Conservation (phyloP, 2,888 invertebrate genomes). For the Eristalis arbustorum region DNA sequence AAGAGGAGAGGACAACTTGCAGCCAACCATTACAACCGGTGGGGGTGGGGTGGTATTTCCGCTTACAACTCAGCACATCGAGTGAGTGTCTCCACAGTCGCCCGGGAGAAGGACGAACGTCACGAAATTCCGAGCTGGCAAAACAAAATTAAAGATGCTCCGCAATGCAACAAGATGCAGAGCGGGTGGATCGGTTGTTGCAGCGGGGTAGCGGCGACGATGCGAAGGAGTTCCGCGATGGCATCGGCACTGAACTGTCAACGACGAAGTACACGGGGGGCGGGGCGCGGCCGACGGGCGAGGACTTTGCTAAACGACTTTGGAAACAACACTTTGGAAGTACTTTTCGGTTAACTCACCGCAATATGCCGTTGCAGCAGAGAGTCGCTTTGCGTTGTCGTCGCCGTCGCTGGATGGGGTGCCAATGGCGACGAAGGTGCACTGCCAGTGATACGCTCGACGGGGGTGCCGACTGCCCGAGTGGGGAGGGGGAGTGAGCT, state of each 20-base stretch:
- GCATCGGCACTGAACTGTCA: slow-evolving; percentile 9
- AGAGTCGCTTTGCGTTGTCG: slow-evolving; percentile 33
- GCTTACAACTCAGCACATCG: slow-evolving; percentile 44
- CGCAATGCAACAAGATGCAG: slow-evolving; percentile 37
- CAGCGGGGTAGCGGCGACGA: not conserved
- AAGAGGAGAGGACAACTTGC: slow-evolving; percentile 40
- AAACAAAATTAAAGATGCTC: slow-evolving; percentile 67
- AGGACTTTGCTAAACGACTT: slow-evolving; percentile 43
- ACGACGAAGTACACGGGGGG: not conserved
- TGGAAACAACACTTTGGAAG: slow-evolving; percentile 61
- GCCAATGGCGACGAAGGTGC: not conserved
- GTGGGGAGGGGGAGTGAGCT: not conserved
- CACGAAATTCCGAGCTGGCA: slow-evolving; percentile 61
- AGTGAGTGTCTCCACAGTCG: not conserved
- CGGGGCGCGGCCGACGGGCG: not conserved
- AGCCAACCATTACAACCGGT: slow-evolving; percentile 47
- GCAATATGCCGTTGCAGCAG: slow-evolving; percentile 54
- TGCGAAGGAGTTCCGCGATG: not conserved
- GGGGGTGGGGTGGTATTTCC: slow-evolving; percentile 47
- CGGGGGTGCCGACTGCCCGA: not conserved
- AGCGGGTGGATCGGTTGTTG: not conserved
- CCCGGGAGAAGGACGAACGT: slow-evolving; percentile 30
- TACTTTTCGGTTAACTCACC: slow-evolving; percentile 60
- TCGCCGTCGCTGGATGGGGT: slow-evolving; percentile 34
- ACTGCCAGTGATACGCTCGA: not conserved